Evolutionary conservation across 64 coral and sea anemone genomes (phyloP).

Genomic region (Porites lutea): DNA sequence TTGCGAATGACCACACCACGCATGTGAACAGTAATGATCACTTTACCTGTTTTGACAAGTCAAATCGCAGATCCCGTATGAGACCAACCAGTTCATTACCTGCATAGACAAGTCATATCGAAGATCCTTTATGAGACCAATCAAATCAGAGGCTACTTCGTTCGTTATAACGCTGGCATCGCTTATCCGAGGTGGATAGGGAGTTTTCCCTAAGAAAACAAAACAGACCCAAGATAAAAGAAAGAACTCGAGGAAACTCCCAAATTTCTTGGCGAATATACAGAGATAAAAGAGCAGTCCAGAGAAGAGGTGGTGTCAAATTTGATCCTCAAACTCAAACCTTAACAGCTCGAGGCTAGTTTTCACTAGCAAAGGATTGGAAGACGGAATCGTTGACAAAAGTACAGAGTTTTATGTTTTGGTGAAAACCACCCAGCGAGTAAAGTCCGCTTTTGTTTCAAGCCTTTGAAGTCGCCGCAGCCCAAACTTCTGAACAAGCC

Average conservation of each 20-base stretch:
- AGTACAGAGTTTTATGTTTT: no score
- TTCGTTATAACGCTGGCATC: constrained; percentile 24
- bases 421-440: no score
- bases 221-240: neutral
- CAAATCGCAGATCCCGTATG: neutral
- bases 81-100: constrained; percentile 12
- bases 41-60: neutral
- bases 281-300: no score
- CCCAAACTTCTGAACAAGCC: no score
- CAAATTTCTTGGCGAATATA: neutral
- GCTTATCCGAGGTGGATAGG: neutral
- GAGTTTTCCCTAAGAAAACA: constrained; percentile 38
- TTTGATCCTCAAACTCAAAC: no score
- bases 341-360: no score
- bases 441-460: no score
- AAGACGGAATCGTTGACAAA: no score
- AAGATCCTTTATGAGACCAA: constrained; percentile 79
- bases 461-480: no score
- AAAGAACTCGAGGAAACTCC: neutral
- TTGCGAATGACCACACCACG: neutral
- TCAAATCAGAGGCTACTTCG: constrained; percentile 41
- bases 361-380: no score
- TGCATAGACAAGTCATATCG: constrained; percentile 93
- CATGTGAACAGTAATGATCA: neutral
- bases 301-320: no score